Evolutionary conservation across 2,888 invertebrate genomes (phyloP), one percentile per base, ranked within the genome.

Genomic region (Macaria notata): DNA sequence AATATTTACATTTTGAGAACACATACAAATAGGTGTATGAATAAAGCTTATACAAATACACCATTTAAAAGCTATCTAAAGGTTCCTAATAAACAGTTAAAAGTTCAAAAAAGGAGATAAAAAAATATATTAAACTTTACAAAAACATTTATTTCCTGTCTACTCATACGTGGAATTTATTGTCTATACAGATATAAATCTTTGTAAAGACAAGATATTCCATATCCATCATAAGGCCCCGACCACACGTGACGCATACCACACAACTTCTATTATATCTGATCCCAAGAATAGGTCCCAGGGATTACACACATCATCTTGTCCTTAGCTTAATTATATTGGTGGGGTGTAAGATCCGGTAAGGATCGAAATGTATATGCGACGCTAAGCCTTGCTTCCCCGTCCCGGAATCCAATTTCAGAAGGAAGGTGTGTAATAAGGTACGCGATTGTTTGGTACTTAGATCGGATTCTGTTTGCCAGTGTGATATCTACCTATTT

Each of bases 271-370:
- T 63, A 62, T 65, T 65, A 63, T 52, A 54, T 41, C 48, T 65
- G 45, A 63, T 63, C 65, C 61, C 48, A 38, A 49, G 56, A 61
- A 61, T 54, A 63, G 59, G 62, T 55, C 60, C 61, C 60, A 52
- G 39, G 63, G 63, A 62, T 66, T 65, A 63, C 63, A 59, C 54
- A 58, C 61, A 54, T 64, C 59, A 63, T 56, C 53, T 56, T 65
- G 61, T 65, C 56, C 56, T 62, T 50, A 44, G 61, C 65, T 59
- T 63, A 65, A 64, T 65, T 63, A 63, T 56, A 63, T 62, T 42
- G 51, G 56, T 45, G 51, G 50, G 54, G 49, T 59, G 55, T 30
- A 52, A 62, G 57, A 62, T 57, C 50, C 33, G 49, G 45, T 52
- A 39, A 50, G 54, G 54, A 52, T 56, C 38, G 51, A 49, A 53